These are phyloP conservation scores for Drosophila multiciliata DNA, from an alignment of 2,888 invertebrate species.

Conservation along the genomic window DNA sequence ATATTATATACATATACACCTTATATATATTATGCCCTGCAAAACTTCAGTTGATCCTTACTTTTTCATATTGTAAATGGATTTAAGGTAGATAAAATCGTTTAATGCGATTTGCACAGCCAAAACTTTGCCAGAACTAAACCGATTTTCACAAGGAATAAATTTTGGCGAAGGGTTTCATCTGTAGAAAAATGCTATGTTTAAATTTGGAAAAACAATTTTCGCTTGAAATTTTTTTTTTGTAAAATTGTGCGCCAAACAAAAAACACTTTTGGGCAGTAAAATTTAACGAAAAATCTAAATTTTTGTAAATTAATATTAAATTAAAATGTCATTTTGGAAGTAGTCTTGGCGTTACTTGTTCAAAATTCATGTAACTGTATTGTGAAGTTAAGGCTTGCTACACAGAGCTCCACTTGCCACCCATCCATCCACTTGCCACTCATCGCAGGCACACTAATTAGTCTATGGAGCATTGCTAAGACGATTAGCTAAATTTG, in stretches of 20 bases:
- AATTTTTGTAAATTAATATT: neutral
- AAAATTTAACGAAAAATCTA: neutral
- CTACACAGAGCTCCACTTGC: conserved; percentile 10
- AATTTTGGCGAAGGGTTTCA: neutral
- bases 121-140: neutral
- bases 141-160: neutral
- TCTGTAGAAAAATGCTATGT: neutral
- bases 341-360: conserved; percentile 44
- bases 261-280: neutral
- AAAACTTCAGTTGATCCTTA: neutral
- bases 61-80: neutral
- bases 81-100: neutral
- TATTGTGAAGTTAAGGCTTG: conserved; percentile 25
- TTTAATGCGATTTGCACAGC: neutral
- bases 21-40: neutral
- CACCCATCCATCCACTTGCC: neutral
- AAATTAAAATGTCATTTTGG: neutral
- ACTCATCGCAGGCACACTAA: neutral
- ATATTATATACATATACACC: neutral
- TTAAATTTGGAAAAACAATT: neutral
- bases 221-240: neutral
- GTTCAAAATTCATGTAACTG: conserved; percentile 58
- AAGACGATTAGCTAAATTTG: neutral
- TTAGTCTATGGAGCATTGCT: conserved; percentile 11
- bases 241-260: neutral